These are phyloP conservation scores for Pyrochroa serraticornis DNA, from an alignment of 2,888 invertebrate genomes.

Conservation along the genomic window DNA sequence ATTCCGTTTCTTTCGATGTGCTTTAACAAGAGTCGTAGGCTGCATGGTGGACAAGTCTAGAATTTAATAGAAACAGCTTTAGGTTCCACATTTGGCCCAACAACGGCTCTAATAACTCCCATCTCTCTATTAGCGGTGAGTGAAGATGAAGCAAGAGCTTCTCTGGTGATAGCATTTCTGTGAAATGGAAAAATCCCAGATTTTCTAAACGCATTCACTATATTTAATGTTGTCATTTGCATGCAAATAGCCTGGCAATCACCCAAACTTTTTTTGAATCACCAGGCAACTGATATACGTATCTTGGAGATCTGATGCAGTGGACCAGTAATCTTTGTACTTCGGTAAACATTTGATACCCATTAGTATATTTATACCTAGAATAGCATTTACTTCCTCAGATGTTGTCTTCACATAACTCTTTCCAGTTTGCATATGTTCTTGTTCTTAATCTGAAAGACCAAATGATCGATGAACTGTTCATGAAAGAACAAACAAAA, in stretches of 20 bases:
- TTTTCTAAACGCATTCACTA: no score
- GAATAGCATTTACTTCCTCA: not conserved
- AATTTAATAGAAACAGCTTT: no score
- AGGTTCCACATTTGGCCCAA: no score
- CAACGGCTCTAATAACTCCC: no score
- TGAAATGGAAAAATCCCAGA: no score
- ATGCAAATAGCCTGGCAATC: constrained; percentile 15
- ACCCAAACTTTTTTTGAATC: constrained; percentile 32
- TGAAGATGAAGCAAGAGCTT: no score
- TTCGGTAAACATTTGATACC: constrained; percentile 30
- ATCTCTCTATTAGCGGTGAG: no score
- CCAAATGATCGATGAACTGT: not conserved
- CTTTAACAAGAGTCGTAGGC: no score
- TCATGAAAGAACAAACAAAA: not conserved
- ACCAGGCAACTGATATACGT: constrained; percentile 31
- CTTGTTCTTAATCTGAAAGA: not conserved
- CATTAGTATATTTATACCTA: not conserved
- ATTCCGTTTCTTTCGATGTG: no score
- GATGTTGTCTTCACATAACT: not conserved
- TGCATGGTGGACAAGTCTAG: no score
- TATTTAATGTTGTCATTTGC: no score
- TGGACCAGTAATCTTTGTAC: constrained; percentile 35
- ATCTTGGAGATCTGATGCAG: constrained; percentile 26
- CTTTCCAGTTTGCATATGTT: not conserved
- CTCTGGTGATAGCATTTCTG: no score